phyloP scores from a whole-genome alignment of 2,113 vertebrate genomes.

The Stegastes partitus region DNA sequence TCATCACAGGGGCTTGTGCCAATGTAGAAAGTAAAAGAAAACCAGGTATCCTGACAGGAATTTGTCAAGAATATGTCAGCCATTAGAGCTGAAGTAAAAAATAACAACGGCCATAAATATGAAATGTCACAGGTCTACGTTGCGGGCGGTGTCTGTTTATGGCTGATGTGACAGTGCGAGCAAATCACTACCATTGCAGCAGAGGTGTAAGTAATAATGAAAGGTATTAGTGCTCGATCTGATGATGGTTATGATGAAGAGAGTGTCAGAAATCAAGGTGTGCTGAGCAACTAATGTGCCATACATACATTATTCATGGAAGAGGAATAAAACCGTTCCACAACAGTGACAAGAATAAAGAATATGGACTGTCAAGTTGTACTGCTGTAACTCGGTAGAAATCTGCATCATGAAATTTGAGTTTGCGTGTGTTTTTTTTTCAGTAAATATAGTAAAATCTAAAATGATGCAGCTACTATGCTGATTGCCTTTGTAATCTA shows the following conservation, averaged over 20 bases:
- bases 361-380: not conserved
- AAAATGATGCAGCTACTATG: too few species aligned
- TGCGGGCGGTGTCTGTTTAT: not conserved
- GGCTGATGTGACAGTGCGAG: conserved; percentile 15
- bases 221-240: conserved; percentile 18
- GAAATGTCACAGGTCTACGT: conserved; percentile 33
- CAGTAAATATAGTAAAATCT: too few species aligned
- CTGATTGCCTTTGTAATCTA: too few species aligned
- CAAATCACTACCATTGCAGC: conserved; percentile 31
- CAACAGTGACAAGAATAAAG: conserved; percentile 6
- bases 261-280: conserved; percentile 16
- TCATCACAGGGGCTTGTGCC: conserved; percentile 19
- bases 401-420: too few species aligned
- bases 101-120: conserved; percentile 37
- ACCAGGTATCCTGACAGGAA: conserved; percentile 2
- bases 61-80: conserved; percentile 39
- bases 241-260: conserved; percentile 40
- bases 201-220: conserved; percentile 24
- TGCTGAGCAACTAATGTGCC: conserved; percentile 5
- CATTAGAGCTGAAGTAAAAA: conserved; percentile 33
- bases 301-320: conserved; percentile 6
- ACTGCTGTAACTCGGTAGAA: not conserved
- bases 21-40: conserved; percentile 8
- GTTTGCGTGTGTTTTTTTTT: too few species aligned
- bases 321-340: conserved; percentile 4